phyloP scores from a whole-genome alignment of 2,113 vertebrate species.

The Pedionomus torquatus region DNA sequence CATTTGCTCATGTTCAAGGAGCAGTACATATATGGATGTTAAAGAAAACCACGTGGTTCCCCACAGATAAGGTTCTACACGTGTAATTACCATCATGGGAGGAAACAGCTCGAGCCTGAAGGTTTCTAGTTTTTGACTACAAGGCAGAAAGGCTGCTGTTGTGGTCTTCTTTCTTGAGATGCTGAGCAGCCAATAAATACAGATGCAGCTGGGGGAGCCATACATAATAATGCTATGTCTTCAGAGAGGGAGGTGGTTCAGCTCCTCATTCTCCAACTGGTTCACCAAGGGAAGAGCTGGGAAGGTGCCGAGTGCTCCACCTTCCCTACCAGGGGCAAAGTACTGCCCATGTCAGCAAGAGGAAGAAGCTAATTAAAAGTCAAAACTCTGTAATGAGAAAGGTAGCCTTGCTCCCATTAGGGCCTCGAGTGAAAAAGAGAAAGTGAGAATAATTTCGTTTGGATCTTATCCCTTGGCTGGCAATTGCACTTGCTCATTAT shows the following conservation, averaged over 20 bases:
- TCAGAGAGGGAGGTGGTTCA: neutral
- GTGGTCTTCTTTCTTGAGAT: neutral
- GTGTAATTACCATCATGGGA: neutral
- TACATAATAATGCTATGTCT: rapidly evolving
- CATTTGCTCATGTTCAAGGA: neutral
- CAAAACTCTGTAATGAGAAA: neutral
- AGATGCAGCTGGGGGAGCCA: neutral
- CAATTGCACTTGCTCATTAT: neutral
- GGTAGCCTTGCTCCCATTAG: neutral
- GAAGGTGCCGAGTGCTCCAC: neutral
- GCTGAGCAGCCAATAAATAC: neutral
- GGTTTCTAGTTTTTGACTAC: neutral
- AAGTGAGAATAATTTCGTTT: constrained; percentile 3
- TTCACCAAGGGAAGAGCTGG: neutral
- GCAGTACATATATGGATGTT: neutral
- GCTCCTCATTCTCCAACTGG: neutral
- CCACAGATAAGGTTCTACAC: neutral
- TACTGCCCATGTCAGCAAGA: neutral
- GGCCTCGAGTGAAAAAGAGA: neutral
- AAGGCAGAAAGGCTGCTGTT: neutral
- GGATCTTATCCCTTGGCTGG: neutral
- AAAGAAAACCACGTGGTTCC: neutral
- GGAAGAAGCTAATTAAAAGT: neutral
- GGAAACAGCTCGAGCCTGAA: neutral
- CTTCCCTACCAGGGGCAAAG: neutral